phyloP scores from a whole-genome alignment of 2,888 invertebrate species.

The Amphiduros pacificus region DNA sequence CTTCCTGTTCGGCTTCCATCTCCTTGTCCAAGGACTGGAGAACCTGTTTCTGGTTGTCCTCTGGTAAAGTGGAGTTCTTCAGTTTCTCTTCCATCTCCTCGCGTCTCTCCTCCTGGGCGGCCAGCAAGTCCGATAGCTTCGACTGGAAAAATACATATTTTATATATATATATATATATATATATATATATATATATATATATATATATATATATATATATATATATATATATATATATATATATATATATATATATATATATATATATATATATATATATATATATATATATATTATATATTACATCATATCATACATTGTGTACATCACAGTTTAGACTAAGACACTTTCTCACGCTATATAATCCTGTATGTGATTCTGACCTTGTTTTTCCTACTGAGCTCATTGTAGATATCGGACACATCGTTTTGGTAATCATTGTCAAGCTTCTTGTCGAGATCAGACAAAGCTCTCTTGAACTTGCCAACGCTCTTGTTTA shows the following conservation, averaged over 20 bases:
- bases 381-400: constrained; percentile 51
- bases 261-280: too few species aligned
- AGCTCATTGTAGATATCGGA: constrained; percentile 44
- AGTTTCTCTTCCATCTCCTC: constrained; percentile 25
- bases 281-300: too few species aligned
- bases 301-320: too few species aligned
- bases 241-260: too few species aligned
- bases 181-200: too few species aligned
- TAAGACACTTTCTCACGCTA: not conserved
- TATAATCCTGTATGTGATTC: not conserved
- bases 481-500: constrained; percentile 33
- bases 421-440: constrained; percentile 30
- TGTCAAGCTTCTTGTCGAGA: constrained; percentile 37
- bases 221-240: too few species aligned
- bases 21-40: too few species aligned
- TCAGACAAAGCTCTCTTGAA: constrained; percentile 32
- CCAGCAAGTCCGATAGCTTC: constrained; percentile 29
- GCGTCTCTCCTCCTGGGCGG: constrained; percentile 30
- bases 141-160: constrained; percentile 30
- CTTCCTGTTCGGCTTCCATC: constrained; percentile 48
- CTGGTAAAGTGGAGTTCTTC: constrained; percentile 20
- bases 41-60: too few species aligned
- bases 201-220: too few species aligned
- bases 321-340: too few species aligned
- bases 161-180: too few species aligned